Base-by-base conservation (phyloP, 2,888 invertebrate genomes). In the Willowsia nigromaculata region DNA sequence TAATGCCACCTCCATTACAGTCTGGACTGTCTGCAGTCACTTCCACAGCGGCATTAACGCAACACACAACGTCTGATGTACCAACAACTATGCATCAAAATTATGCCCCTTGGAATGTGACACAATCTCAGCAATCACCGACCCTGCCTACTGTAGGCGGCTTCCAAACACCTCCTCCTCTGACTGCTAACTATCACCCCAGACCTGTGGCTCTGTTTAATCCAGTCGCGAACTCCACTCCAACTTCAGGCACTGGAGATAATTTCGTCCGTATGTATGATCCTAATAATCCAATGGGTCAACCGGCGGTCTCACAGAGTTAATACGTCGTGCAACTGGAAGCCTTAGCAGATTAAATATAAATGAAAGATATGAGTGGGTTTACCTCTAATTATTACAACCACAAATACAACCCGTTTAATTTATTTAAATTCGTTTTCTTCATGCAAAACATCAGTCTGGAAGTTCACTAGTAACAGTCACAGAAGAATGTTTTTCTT, bases 211-310 rank as follows among this genome's bases (percentile, higher is more conserved):
- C 89, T 11, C 84, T 92, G 22, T 92, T 92, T 88, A 92, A 92
- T 88, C 92, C 92, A n/a, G 91, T 92, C 27, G 92, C 92, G 37
- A 92, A 92, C 78, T 92, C 92, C 7, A 92, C 92, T 30, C 92
- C 92, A 30, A 90, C 88, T 65, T 88, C 90, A 30, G 71, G 85
- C 11, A 68, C 83, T 68, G 76, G 53, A 62, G 56, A 82, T 15
- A 92, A 92, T 87, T 91, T 90, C 85, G 83, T 92, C 65, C 84
- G 91, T 7, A 92, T 92, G 81, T 92, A 89, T 71, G 92, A 92
- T 82, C 92, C 92, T 25, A 91, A 89, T 87, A 88, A 91, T 27
- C 87, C 90, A 50, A 76, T 84, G 40, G 82, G 76, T 1, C 88
- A 88, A 50, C 88, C 88, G 6, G 84, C 83, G 7, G 88, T 88